A percentile compares a stretch with the other conserved stretches of the same genome.
Conservation (phyloP, 1,140 invertebrate species). For the Drosophila obscura region DNA sequence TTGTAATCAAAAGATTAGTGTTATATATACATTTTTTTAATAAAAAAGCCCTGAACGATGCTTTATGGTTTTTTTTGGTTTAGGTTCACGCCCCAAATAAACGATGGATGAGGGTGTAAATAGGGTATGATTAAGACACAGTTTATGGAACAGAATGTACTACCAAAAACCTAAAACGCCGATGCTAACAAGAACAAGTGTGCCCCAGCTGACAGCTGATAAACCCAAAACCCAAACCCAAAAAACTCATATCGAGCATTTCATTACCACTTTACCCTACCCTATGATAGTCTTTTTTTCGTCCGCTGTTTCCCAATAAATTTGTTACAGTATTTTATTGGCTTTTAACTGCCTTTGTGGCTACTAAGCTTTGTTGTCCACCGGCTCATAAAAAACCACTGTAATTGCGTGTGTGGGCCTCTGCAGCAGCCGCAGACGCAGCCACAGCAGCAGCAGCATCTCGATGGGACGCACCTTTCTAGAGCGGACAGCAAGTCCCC, state of each 20-base stretch:
- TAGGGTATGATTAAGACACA: too few species aligned
- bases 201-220: too few species aligned
- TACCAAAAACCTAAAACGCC: too few species aligned
- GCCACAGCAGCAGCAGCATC: constrained; percentile 23
- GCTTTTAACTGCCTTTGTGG: constrained; percentile 79
- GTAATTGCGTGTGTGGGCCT: constrained; percentile 63
- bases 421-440: background rate
- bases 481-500: constrained; percentile 51
- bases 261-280: constrained; percentile 1
- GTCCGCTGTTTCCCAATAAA: constrained; percentile 65
- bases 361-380: constrained; percentile 68
- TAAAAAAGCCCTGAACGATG: constrained; percentile 40
- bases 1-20: constrained; percentile 44
- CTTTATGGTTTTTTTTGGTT: constrained; percentile 26
- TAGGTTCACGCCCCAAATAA: constrained; percentile 43
- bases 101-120: background rate
- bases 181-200: too few species aligned
- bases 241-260: constrained; percentile 21
- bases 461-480: constrained; percentile 35
- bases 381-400: constrained; percentile 51
- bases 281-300: constrained; percentile 2
- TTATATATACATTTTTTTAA: constrained; percentile 24
- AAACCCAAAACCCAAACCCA: too few species aligned
- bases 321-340: constrained; percentile 79
- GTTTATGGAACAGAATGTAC: too few species aligned